A percentile compares a stretch with the other conserved stretches of the same genome.
These are phyloP conservation scores for Carposina sasakii DNA, from an alignment of 1,140 invertebrate genomes.

Conservation along the genomic window DNA sequence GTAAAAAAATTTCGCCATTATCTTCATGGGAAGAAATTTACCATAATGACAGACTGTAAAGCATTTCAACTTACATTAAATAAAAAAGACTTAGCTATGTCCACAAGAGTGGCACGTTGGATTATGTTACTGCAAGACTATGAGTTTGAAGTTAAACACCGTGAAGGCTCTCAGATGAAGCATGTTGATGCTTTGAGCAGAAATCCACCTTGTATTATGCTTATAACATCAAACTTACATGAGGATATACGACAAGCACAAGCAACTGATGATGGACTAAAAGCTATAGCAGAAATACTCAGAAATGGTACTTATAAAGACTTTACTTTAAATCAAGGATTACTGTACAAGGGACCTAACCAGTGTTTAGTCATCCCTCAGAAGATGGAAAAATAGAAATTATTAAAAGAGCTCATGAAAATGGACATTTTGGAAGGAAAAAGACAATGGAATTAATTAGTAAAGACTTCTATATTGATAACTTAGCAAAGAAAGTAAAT, in stretches of 20 bases:
- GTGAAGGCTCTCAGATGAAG: constrained; percentile 38
- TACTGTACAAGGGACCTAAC: constrained; percentile 14
- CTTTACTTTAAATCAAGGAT: constrained; percentile 11
- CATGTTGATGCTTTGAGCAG: constrained; percentile 54
- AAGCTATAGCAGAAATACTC: constrained; percentile 28
- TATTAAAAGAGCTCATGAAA: constrained; percentile 16
- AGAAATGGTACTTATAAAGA: constrained; percentile 13
- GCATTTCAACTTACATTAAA: constrained; percentile 49
- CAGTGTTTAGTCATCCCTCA: constrained; percentile 11
- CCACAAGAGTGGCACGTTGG: constrained; percentile 45
- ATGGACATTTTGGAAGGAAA: constrained; percentile 22
- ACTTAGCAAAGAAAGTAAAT: constrained; percentile 17
- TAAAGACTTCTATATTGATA: constrained; percentile 16
- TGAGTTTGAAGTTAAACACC: constrained; percentile 34
- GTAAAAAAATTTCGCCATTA: constrained; percentile 55
- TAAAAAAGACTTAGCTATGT: constrained; percentile 41
- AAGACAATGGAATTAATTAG: constrained; percentile 16
- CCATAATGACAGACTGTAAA: constrained; percentile 57
- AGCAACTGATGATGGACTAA: constrained; percentile 25
- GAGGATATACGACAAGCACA: constrained; percentile 14
- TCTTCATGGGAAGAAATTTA: constrained; percentile 46
- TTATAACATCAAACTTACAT: constrained; percentile 4
- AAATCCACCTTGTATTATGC: constrained; percentile 18
- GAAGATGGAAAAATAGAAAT: constrained; percentile 15
- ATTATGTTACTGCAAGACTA: constrained; percentile 24